Percentiles rank a stretch among this genome's conserved stretches.
These are phyloP conservation scores for Apis cerana DNA, from an alignment of 1,140 invertebrate species.

Conservation along the genomic window DNA sequence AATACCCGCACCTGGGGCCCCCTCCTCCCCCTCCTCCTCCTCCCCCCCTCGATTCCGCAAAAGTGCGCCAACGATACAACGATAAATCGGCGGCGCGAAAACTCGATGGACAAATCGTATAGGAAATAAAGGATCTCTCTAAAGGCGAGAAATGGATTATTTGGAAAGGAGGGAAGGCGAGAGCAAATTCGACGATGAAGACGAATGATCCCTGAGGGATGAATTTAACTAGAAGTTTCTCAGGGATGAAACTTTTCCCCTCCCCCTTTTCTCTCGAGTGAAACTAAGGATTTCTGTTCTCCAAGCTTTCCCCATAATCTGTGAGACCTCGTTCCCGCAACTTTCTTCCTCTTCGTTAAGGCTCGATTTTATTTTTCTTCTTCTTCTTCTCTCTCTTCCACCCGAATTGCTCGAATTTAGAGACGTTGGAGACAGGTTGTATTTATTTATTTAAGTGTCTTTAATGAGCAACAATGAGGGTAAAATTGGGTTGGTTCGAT, in stretches of 20 bases:
- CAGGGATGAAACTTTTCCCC: neutral
- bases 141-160: neutral
- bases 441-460: no score
- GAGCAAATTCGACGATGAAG: neutral
- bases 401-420: no score
- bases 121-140: no score
- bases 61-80: neutral
- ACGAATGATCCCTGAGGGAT: neutral
- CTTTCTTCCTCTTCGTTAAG: constrained; percentile 12
- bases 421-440: no score
- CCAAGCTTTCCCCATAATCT: neutral
- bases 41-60: neutral
- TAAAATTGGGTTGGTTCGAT: no score
- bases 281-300: constrained; percentile 8
- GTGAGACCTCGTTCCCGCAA: neutral
- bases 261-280: no score
- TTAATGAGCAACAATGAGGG: no score
- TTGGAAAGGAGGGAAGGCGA: no score
- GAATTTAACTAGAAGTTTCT: neutral
- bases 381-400: no score
- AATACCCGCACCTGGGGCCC: constrained; percentile 29
- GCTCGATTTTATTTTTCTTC: neutral
- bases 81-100: neutral
- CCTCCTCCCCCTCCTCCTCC: neutral
- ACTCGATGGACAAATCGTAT: neutral